Conservation (phyloP, 2,797 vertebrate genomes). For the Meda fulgida region DNA sequence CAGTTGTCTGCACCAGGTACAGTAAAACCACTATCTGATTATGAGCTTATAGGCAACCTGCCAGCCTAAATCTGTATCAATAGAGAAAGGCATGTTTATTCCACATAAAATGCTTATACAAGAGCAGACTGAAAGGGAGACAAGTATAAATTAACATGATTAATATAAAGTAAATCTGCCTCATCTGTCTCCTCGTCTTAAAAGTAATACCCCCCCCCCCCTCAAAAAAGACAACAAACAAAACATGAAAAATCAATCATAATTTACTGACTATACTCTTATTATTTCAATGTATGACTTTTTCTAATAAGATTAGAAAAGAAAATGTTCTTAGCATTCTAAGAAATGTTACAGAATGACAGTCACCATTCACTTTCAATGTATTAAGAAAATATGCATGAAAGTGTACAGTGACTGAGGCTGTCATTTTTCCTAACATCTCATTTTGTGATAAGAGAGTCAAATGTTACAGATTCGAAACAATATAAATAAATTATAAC, state of each 20-base stretch:
- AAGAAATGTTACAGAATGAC: background rate
- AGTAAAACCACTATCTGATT: constrained; percentile 37
- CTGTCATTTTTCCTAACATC: background rate
- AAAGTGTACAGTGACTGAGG: background rate
- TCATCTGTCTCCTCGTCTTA: background rate
- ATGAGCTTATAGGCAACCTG: constrained; percentile 16
- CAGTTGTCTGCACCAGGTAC: constrained; percentile 11
- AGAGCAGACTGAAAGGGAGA: background rate
- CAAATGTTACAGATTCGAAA: background rate
- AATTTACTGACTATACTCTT: background rate
- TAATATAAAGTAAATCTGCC: background rate
- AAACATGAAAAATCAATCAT: background rate
- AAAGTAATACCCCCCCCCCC: background rate
- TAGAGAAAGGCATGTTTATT: background rate
- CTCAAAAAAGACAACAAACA: too few relatives aligned
- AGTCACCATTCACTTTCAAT: background rate
- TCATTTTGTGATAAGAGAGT: background rate
- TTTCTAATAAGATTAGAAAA: background rate
- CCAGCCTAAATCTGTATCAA: constrained; percentile 12
- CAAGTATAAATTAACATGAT: background rate
- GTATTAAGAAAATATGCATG: background rate
- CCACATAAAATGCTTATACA: background rate
- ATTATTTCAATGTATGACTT: background rate
- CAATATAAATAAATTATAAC: background rate
- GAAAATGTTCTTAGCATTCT: too few relatives aligned